Evolutionary conservation across 2,888 invertebrate species (phyloP).

Genomic region (Xanthia icteritia): DNA sequence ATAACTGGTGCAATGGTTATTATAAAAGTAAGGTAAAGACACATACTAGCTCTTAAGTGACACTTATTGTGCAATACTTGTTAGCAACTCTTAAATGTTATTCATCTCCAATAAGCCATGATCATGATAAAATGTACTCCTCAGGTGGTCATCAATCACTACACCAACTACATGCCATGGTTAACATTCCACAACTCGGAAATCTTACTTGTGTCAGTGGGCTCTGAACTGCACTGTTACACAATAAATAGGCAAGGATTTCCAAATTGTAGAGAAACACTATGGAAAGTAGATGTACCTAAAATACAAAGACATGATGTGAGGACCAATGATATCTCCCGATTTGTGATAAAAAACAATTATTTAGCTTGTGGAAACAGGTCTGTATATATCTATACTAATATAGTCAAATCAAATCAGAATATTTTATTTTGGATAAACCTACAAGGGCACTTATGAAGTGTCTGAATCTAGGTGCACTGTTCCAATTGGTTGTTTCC

Average conservation of each 20-base stretch:
- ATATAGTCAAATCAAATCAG: neutral
- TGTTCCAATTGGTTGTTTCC: no score
- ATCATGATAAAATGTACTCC: neutral
- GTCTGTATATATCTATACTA: conserved; percentile 66
- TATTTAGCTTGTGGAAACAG: conserved; percentile 85
- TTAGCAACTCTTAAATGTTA: neutral
- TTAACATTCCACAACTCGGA: conserved; percentile 76
- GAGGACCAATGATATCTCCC: conserved; percentile 86
- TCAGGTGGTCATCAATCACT: conserved; percentile 77
- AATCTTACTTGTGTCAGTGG: conserved; percentile 77
- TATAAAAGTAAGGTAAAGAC: conserved; percentile 72
- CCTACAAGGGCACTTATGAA: no score
- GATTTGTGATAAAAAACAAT: conserved; percentile 81
- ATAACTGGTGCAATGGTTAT: conserved; percentile 84
- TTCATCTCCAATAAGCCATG: neutral
- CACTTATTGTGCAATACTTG: neutral
- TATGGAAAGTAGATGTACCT: conserved; percentile 82
- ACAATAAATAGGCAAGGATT: conserved; percentile 73
- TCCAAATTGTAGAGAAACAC: conserved; percentile 67
- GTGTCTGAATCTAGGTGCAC: no score
- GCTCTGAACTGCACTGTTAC: conserved; percentile 79
- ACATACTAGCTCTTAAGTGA: neutral
- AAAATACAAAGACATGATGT: conserved; percentile 79
- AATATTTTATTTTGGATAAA: no score
- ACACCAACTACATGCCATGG: conserved; percentile 86